These are phyloP conservation scores for Hexactinellida sp. DNA, from an alignment of 37 sponge, comb jelly and placozoan species.

Conservation along the genomic window DNA sequence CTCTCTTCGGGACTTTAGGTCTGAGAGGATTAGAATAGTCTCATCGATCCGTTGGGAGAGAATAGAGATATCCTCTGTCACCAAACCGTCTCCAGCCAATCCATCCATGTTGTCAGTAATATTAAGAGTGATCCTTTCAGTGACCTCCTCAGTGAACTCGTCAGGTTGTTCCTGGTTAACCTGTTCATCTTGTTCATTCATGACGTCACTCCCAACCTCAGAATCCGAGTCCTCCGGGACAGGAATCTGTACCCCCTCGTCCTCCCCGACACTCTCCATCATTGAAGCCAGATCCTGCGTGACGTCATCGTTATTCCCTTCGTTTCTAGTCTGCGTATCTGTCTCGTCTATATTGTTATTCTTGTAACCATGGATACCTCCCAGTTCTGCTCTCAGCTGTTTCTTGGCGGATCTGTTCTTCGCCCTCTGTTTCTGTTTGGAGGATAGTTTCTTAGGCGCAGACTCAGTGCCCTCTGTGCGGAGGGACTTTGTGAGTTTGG, in stretches of 20 bases:
- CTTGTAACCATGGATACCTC: neutral
- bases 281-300: neutral
- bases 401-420: neutral
- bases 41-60: constrained; percentile 41
- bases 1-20: constrained; percentile 66
- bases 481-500: neutral
- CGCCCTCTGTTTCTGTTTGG: neutral
- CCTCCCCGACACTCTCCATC: neutral
- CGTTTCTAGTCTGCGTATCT: neutral
- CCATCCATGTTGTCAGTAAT: neutral
- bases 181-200: neutral
- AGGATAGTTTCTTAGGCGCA: neutral
- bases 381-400: neutral
- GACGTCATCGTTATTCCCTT: neutral
- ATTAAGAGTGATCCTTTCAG: constrained; percentile 4
- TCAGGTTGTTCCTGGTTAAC: neutral
- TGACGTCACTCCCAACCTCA: neutral
- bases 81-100: constrained; percentile 23
- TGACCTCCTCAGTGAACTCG: neutral
- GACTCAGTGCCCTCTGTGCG: neutral
- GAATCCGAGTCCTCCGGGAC: neutral
- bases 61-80: constrained; percentile 5
- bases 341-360: neutral
- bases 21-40: constrained; percentile 54
- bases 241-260: neutral